Conservation (phyloP, 64 coral and sea anemone species). For the Astreopora myriophthalma region DNA sequence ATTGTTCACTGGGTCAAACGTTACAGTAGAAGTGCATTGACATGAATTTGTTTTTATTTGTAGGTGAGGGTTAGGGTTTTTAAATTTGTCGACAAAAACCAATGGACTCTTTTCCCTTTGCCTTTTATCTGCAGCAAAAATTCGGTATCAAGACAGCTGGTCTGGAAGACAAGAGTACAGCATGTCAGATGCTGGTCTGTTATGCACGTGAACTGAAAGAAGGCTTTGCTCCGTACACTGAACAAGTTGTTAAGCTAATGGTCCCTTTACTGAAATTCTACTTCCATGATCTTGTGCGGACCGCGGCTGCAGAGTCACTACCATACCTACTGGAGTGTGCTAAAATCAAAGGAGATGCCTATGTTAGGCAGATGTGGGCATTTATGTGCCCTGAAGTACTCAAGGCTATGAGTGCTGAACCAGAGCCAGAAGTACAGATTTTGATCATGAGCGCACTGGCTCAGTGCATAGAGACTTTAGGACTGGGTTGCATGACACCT, state of each 20-base stretch:
- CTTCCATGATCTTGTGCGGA: slow-evolving; percentile 97
- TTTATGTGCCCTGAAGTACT: slow-evolving; percentile 89
- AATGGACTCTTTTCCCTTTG: neutral
- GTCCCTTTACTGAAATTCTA: slow-evolving; percentile 97
- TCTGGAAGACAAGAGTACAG: slow-evolving; percentile 97
- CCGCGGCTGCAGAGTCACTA: slow-evolving; percentile 89
- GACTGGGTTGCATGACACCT: slow-evolving; percentile 81
- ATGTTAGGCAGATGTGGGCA: slow-evolving; percentile 96
- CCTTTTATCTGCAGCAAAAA: slow-evolving; percentile 74
- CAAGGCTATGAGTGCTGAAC: slow-evolving; percentile 91
- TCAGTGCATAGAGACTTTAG: slow-evolving; percentile 94
- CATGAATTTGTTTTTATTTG: no score
- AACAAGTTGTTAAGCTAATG: slow-evolving; percentile 95
- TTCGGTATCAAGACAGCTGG: slow-evolving; percentile 99
- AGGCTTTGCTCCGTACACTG: slow-evolving; percentile 90
- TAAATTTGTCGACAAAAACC: no score
- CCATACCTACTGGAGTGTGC: slow-evolving; percentile 89
- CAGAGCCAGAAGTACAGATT: slow-evolving; percentile 95
- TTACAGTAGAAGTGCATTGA: no score
- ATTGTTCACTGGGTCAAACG: no score
- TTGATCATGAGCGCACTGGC: slow-evolving; percentile 91
- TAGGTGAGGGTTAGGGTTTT: no score
- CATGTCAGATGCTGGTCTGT: slow-evolving; percentile 97
- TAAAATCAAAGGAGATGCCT: slow-evolving; percentile 88
- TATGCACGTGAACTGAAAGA: slow-evolving; percentile 97